These are phyloP conservation scores for Proteles cristata DNA, from an alignment of 2,113 vertebrate species.

Conservation along the genomic window DNA sequence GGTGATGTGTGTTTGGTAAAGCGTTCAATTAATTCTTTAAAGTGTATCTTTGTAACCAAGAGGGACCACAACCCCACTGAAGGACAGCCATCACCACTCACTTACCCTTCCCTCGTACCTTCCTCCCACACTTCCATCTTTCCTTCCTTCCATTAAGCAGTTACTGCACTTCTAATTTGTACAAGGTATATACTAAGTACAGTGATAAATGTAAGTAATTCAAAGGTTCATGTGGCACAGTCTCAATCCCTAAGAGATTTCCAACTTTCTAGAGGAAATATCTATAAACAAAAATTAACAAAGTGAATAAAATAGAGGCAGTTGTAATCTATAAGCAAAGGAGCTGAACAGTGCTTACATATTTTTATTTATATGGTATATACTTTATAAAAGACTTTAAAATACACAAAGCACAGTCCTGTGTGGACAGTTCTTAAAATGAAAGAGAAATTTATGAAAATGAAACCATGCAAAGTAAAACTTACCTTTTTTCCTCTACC, in stretches of 20 bases:
- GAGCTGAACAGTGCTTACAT: not conserved
- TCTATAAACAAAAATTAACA: not conserved
- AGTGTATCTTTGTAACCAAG: not conserved
- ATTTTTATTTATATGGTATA: not conserved
- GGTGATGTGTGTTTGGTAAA: not conserved
- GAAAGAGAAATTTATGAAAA: constrained; percentile 14
- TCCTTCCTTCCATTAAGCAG: not conserved
- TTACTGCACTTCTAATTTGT: not conserved
- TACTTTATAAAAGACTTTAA: not conserved
- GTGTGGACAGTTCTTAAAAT: not conserved
- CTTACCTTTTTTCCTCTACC: constrained; percentile 91
- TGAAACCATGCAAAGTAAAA: constrained; percentile 39
- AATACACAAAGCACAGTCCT: not conserved
- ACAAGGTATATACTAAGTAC: not conserved
- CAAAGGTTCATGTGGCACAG: not conserved
- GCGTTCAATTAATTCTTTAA: not conserved
- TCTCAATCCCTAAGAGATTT: not conserved
- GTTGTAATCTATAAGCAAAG: not conserved
- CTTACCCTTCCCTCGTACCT: not conserved
- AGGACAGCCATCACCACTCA: not conserved
- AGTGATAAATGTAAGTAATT: not conserved
- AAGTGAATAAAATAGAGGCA: not conserved
- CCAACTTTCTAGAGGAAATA: not conserved
- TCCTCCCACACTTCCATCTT: not conserved
- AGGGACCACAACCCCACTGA: not conserved